Base-by-base conservation (phyloP, 2,113 vertebrate genomes). In the Melanerpes aurifrons region DNA sequence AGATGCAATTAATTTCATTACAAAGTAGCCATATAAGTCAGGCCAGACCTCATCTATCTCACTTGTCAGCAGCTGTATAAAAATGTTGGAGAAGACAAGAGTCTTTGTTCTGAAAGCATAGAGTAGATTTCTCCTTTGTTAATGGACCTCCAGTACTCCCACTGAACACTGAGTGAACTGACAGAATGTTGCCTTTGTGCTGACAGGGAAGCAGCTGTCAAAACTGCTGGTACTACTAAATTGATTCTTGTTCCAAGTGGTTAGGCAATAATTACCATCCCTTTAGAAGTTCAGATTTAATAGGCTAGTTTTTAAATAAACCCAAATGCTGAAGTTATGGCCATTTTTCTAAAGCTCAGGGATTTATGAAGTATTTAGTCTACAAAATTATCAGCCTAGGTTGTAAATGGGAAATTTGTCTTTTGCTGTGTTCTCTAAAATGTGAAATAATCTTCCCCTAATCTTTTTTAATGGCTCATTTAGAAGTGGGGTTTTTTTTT, bases 131-230 rank as follows among this genome's bases (percentile, higher is more conserved):
- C 72, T 74, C 16, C 57, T 70, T 87, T 96, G 61, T 90, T 87
- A 86, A 86, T 67, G 88, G 82, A 71, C 61, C 74, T 91, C 50
- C 69, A 91, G 82, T 90, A 31, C 32, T 74, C 68, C 53, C 64
- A 15, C 72, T 71, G 61, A 80, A 64, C 53, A 50, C 37, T 13
- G 43, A 64, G 45, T 37, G 86, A 86, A 64, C 29, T 62, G 72
- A 87, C 72, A 94, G 82, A 95, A 77, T 32, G 57, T 37, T 90
- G 22, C 67, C 82, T 95, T 93, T 96, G 92, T 96, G 69, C 82
- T 86, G 68, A 13, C 47, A n/a, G 64, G 35, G 78, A 89, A 64
- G 67, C 93, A 89, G 85, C 71, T 91, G 87, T 93, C 79, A 90
- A 77, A 95, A 67, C 79, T 73, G 71, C 45, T 76, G 50, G 53